phyloP scores from a whole-genome alignment of 2,888 invertebrate species.

The Conus canariensis region DNA sequence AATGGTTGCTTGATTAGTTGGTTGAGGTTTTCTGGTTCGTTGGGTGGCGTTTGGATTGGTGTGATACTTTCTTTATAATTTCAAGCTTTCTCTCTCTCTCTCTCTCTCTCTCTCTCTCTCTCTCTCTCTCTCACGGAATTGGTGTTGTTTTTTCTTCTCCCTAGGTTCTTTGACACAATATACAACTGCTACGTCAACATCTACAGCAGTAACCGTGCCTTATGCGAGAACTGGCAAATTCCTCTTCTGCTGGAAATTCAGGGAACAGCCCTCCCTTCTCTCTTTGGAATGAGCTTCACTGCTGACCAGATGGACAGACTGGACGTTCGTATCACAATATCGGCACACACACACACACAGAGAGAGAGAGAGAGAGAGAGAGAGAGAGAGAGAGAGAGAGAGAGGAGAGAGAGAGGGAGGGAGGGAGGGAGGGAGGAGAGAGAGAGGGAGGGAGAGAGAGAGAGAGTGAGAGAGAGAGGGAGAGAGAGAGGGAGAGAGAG shows the following conservation, averaged over 20 bases:
- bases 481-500: no score
- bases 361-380: neutral
- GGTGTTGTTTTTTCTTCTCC: neutral
- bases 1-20: no score
- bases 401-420: neutral
- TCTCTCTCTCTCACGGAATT: neutral
- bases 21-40: no score
- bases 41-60: no score
- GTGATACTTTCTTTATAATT: no score
- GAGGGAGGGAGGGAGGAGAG: no score
- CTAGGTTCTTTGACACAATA: constrained; percentile 45
- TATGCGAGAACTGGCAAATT: constrained; percentile 50
- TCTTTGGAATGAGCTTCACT: constrained; percentile 49
- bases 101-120: neutral
- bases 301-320: constrained; percentile 41
- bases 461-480: no score
- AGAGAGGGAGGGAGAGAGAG: no score
- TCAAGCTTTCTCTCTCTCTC: no score
- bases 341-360: neutral
- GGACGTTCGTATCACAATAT: constrained; percentile 27
- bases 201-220: constrained; percentile 40
- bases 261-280: constrained; percentile 46
- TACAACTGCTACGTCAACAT: constrained; percentile 40
- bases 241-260: constrained; percentile 48
- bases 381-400: neutral